Conservation (phyloP, 2,113 vertebrate genomes). For the Sterrhoptilus dennistouni region DNA sequence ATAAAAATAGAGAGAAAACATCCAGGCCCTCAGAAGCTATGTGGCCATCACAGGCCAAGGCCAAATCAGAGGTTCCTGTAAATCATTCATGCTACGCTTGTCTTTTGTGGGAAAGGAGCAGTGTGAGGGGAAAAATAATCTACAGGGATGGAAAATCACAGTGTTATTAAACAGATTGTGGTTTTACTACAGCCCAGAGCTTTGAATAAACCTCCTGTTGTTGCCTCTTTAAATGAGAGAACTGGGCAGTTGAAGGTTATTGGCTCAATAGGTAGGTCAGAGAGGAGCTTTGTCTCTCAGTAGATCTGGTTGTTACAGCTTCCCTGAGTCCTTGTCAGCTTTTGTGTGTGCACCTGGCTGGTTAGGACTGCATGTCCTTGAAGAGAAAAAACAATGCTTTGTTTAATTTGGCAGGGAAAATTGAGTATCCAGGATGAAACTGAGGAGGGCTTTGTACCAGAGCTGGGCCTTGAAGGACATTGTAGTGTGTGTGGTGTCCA, state of each 20-base stretch:
- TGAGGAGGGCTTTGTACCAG: neutral
- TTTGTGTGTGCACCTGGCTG: neutral
- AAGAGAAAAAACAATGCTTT: neutral
- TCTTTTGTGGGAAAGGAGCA: neutral
- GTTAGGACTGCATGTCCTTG: neutral
- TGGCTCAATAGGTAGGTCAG: neutral
- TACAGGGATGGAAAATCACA: neutral
- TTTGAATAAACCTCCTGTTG: neutral
- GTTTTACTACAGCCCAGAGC: neutral
- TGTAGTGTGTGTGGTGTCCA: neutral
- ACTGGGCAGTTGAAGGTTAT: neutral
- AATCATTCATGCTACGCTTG: neutral
- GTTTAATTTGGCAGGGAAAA: conserved; percentile 24
- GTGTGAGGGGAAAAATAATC: neutral
- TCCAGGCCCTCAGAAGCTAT: neutral
- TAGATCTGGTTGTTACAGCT: neutral
- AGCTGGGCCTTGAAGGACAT: neutral
- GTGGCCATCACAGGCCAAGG: neutral
- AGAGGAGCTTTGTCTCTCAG: neutral
- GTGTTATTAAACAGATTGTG: neutral
- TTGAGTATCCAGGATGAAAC: neutral
- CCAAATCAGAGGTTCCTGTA: neutral
- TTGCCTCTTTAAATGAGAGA: neutral
- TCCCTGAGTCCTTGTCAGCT: neutral
- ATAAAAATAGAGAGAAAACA: conserved; percentile 33